These are phyloP conservation scores for Sialis fuliginosa DNA, from an alignment of 2,888 invertebrate species.

Conservation along the genomic window DNA sequence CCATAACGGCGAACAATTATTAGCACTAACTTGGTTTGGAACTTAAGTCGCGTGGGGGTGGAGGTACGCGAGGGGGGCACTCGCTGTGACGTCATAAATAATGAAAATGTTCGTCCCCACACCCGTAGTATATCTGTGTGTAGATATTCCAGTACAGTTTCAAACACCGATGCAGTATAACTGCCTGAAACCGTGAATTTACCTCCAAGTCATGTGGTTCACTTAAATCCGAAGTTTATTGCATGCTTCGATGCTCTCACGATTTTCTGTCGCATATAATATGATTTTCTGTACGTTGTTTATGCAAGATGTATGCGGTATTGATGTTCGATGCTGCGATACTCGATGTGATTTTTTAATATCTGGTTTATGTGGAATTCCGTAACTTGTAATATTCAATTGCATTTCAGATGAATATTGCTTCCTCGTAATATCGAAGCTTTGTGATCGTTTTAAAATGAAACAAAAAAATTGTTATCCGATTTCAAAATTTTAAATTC, in stretches of 20 bases:
- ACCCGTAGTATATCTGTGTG: background rate
- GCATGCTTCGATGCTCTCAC: conserved; percentile 14
- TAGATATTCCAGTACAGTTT: background rate
- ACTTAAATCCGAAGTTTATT: conserved; percentile 26
- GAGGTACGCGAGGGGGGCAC: conserved; percentile 17
- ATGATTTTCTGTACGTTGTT: no score
- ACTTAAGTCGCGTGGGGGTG: conserved; percentile 1
- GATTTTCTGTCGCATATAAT: background rate
- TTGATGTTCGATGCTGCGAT: no score
- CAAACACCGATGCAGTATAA: background rate
- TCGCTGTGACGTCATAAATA: conserved; percentile 20
- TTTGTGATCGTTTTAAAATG: no score
- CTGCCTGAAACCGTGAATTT: conserved; percentile 15
- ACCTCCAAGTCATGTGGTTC: conserved; percentile 27
- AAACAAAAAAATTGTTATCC: no score
- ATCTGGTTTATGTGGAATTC: no score
- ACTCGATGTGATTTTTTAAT: no score
- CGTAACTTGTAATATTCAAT: no score
- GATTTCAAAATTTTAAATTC: no score
- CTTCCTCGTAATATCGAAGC: no score
- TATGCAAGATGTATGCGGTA: no score
- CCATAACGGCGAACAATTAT: conserved; percentile 16
- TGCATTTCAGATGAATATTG: no score
- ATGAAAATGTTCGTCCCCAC: conserved; percentile 14
- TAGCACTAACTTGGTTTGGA: conserved; percentile 15